Conservation (phyloP, 1,140 invertebrate genomes). For the Zaprionus ornatus region DNA sequence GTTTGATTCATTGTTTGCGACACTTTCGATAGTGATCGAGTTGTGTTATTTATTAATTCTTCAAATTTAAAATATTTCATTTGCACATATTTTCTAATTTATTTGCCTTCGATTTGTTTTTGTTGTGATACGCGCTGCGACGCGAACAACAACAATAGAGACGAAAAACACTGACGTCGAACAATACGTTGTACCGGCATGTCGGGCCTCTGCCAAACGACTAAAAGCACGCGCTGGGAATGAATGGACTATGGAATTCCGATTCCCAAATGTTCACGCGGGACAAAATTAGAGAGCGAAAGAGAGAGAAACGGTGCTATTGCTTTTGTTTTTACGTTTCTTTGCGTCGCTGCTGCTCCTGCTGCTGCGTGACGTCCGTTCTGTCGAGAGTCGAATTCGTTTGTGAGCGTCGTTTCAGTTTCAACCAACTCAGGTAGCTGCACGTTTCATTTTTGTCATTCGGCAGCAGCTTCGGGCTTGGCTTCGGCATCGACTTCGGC, state of each 20-base stretch:
- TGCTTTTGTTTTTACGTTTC: conserved; percentile 7
- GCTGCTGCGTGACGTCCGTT: conserved; percentile 56
- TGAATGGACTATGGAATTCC: conserved; percentile 51
- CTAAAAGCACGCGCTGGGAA: conserved; percentile 50
- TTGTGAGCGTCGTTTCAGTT: conserved; percentile 59
- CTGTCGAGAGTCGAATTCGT: conserved; percentile 70
- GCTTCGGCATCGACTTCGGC: conserved; percentile 3
- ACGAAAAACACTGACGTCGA: not conserved
- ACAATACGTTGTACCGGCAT: conserved; percentile 64
- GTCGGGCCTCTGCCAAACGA: conserved; percentile 66
- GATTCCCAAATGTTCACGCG: conserved; percentile 53
- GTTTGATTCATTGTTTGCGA: conserved; percentile 29
- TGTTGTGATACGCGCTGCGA: conserved; percentile 33
- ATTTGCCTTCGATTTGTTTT: conserved; percentile 30
- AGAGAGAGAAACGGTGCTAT: conserved; percentile 13
- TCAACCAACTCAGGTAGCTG: conserved; percentile 33
- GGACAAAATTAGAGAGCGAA: conserved; percentile 28
- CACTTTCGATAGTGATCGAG: conserved; percentile 20
- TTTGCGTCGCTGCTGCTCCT: conserved; percentile 24
- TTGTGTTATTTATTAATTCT: not conserved
- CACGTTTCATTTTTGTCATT: conserved; percentile 35
- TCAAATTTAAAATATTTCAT: conserved; percentile 7
- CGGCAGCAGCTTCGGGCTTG: not conserved
- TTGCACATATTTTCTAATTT: conserved; percentile 25
- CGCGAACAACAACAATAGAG: conserved; percentile 28